Base-by-base conservation (phyloP, 1,140 invertebrate genomes). In the Bombus haemorrhoidalis region DNA sequence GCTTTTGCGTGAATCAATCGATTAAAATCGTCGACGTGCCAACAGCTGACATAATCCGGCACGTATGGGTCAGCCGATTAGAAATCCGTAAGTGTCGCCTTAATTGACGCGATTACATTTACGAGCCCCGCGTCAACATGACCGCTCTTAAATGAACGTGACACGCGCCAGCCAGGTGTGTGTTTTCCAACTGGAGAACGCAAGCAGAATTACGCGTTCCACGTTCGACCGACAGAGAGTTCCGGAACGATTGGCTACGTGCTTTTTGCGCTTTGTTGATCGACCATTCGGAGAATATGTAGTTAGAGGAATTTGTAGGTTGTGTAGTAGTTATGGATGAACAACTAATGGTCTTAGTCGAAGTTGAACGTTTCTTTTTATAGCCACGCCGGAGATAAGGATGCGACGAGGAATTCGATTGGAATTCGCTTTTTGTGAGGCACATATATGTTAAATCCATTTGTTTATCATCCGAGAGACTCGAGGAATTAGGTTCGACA, bases 51-150 rank as follows among this genome's bases (percentile, higher is more conserved):
- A 88, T 88, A 79, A 88, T 89, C 69, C 59, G 64, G 59, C 53
- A 79, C 41, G 47, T 62, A 41, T 43, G 68, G 69, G 34, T 57
- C 71, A 43, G 18, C 12, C 72, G 83, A 90, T 90, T 88, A 88
- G 87, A 77, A 90, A 90, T 90, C 73, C 68, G 34, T 43, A 68
- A 81, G 83, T 81, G 89, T 86, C 80, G 57, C 72, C 28, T 88
- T 80, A 84, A 90, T 87, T 88, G 87, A 71, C 69, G 53, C 69
- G 74, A 86, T 90, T 90, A 90, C 79, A 47, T 87, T 85, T 83
- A 88, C 66, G 37, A 25, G 69, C 47, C 57, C 32, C 64, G 32
- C 75, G 34, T 39, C 47, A 43, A 37, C 71, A 75, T 59, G 74
- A 59, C 43, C 86, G 41, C 39, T 73, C 39, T 73, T 18, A 73